phyloP scores from a whole-genome alignment of 2,797 vertebrate species.

The Sarcoramphus papa region DNA sequence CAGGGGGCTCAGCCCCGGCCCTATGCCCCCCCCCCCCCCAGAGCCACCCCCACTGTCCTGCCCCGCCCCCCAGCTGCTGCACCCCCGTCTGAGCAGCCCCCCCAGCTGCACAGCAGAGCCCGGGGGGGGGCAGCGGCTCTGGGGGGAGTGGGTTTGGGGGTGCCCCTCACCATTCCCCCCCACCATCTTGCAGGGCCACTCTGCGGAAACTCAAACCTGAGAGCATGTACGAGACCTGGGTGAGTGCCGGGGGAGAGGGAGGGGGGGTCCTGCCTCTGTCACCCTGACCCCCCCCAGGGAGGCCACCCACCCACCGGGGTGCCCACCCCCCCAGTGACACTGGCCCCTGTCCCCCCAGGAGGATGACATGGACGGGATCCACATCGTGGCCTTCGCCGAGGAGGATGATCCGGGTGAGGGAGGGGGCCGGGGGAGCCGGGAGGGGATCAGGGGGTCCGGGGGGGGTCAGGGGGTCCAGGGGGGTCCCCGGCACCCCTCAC shows the following conservation, averaged over 20 bases:
- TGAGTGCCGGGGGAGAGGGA: slow-evolving; percentile 57
- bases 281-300: too few species aligned
- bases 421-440: background rate
- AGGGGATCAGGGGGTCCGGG: background rate
- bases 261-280: background rate
- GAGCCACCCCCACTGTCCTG: background rate
- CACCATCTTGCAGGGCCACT: slow-evolving; percentile 78
- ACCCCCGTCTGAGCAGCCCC: background rate
- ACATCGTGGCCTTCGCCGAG: slow-evolving; percentile 92
- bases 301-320: background rate
- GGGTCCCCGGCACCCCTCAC: too few species aligned
- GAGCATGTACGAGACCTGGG: slow-evolving; percentile 96
- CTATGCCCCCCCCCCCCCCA: background rate
- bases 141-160: too few species aligned
- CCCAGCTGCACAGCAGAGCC: background rate
- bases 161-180: background rate
- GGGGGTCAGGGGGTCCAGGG: too few species aligned
- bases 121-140: too few species aligned
- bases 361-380: slow-evolving; percentile 88
- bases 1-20: background rate
- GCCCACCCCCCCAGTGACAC: too few species aligned
- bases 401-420: slow-evolving; percentile 86
- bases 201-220: slow-evolving; percentile 87
- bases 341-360: slow-evolving; percentile 68
- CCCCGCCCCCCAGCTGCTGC: background rate